Base-by-base conservation (phyloP, 2,888 invertebrate species). In the Ametastegia equiseti region DNA sequence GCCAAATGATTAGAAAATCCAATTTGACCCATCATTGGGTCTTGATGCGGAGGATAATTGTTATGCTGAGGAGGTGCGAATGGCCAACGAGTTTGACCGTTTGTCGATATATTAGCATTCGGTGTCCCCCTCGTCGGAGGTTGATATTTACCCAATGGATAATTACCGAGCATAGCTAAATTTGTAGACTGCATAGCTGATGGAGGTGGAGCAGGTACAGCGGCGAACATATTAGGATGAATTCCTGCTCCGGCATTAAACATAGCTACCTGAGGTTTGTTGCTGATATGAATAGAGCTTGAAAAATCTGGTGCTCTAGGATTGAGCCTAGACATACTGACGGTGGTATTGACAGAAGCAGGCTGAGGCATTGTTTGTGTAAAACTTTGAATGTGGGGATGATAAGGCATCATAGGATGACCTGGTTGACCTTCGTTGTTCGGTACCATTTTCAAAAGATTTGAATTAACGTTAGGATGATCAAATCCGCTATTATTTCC, bases 221-320 rank as follows among this genome's bases (percentile, higher is more conserved):
- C 86, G 30, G 91, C 87, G 13, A 89, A 91, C 87, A 91, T 89
- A 47, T 88, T 90, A 13, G 90, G 90, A 83, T 91, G 91, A 36
- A 90, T 86, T 27, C 87, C 87, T 80, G 87, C 87, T 80, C 85
- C 88, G 86, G 90, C 78, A 78, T 89, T 91, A 47, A 91, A 90
- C 89, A 91, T 90, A 2, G 90, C 87, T 15, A 91, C 90, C 82
- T 90, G 91, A 0, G 90, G 90, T 57, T 91, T 91, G 83, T 83
- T 91, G 75, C 86, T 90, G 77, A 91, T 86, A 84, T 92, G 93
- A 36, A 93, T 87, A 57, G 93, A 92, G 83, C 94, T 94, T 0
- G 95, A 94, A 89, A 97, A 97, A 87, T 96, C 96, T 0, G 97
- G 96, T 4, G 97, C 96, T 86, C 97, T 95, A 0, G 97, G 96